A percentile compares a stretch with the other conserved stretches of the same genome.
phyloP scores from a whole-genome alignment of 2,113 vertebrate genomes.

The Telmatochromis sp. region DNA sequence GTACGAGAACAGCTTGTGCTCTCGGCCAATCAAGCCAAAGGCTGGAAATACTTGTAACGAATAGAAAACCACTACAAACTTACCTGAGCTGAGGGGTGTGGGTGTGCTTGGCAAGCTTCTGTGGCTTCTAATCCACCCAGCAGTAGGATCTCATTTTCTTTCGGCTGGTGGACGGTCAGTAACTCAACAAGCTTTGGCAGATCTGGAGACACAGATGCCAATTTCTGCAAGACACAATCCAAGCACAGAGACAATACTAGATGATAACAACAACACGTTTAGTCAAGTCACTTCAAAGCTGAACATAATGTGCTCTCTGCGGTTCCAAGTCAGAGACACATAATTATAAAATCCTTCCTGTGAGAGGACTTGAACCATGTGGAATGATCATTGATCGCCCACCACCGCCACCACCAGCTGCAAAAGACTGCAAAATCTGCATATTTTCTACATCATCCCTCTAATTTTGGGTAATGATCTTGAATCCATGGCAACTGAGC shows the following conservation, averaged over 20 bases:
- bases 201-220: constrained; percentile 83
- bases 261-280: not conserved
- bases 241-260: not conserved
- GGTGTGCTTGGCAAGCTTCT: constrained; percentile 69
- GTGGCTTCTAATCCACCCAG: constrained; percentile 80
- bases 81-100: constrained; percentile 79
- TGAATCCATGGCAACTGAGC: constrained; percentile 50
- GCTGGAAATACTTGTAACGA: not conserved
- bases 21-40: not conserved
- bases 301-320: not conserved
- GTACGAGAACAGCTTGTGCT: not conserved
- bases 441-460: constrained; percentile 33
- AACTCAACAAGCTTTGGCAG: constrained; percentile 88
- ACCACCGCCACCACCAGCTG: not conserved
- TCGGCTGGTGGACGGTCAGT: constrained; percentile 82
- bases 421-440: constrained; percentile 19
- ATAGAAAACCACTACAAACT: not conserved
- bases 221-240: constrained; percentile 71
- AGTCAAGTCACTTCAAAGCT: not conserved
- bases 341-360: constrained; percentile 5
- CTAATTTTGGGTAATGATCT: constrained; percentile 40
- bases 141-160: constrained; percentile 92
- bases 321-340: not conserved
- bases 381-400: not conserved
- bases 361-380: not conserved